Base-by-base conservation (phyloP, 1,140 invertebrate species). In the Drosophila aff. region DNA sequence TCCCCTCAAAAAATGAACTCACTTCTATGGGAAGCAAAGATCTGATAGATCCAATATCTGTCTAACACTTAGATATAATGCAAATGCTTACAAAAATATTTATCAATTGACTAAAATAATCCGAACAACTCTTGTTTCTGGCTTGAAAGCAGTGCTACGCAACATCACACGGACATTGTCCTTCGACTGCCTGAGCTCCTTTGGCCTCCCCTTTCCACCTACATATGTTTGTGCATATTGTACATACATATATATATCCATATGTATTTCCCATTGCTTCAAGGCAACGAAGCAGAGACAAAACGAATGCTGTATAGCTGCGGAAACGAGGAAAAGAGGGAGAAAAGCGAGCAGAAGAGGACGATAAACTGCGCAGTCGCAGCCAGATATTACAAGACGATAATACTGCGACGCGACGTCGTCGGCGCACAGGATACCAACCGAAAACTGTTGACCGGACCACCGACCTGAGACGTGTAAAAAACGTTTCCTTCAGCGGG, bases 371-470 rank as follows among this genome's bases (percentile, higher is more conserved):
- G 76, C 66, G 75, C 66, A 79, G 66, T 59, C 60, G 76, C 76
- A 67, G 36, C 43, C 59, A 78, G 67, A 63, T 66, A 79, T 79
- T 65, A 79, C 76, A 79, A 64, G 60, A 38, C 67, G 73, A 79
- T 79, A 78, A 71, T 78, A 43, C 44, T 59, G 76, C 59, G 46
- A 46, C 53, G 41, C 47, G 47, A 16, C 33, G 33, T 38, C 1
- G 18, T 36, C 52, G 75, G 75, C 58, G 76, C 66, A 79, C 59
- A 79, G 76, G 76, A 79, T 77, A 53, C 52, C 47, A 36, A 52
- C 33, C 18, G 33, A 55, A 38, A 59, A 47, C 26, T 52, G 43
- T 49, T 52, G 44, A 41, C 28, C 33, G 18, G 43, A 31, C 26
- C 23, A 26, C 46, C 46, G 36, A 43, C 38, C 53, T 61, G 63